Conservation (phyloP, 1,140 invertebrate genomes). For the Maniola jurtina region DNA sequence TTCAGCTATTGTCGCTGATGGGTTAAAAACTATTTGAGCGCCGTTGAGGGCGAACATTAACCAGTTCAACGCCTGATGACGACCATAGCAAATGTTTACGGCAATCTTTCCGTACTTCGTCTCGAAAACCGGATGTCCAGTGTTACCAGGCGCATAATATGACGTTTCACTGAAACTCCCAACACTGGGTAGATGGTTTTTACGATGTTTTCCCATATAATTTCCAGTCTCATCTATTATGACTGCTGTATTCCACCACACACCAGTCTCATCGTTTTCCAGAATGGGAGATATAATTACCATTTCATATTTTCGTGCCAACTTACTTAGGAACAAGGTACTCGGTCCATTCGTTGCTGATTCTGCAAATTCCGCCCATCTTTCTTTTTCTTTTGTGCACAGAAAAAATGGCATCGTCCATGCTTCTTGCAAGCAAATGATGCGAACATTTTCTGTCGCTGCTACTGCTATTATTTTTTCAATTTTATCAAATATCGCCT, state of each 20-base stretch:
- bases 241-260: constrained; percentile 97
- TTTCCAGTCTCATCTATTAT: constrained; percentile 93
- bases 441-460: constrained; percentile 88
- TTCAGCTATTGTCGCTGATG: constrained; percentile 91
- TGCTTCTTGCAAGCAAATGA: constrained; percentile 97
- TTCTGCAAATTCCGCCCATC: constrained; percentile 98
- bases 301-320: constrained; percentile 92
- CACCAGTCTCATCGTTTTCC: constrained; percentile 92
- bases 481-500: constrained; percentile 90
- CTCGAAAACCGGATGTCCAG: constrained; percentile 96
- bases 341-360: constrained; percentile 92
- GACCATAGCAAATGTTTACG: constrained; percentile 98
- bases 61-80: constrained; percentile 99
- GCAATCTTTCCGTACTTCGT: constrained; percentile 93
- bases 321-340: constrained; percentile 87
- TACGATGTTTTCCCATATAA: constrained; percentile 96
- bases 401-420: constrained; percentile 99
- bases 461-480: constrained; percentile 89
- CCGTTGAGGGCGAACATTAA: constrained; percentile 97
- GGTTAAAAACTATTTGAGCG: constrained; percentile 99
- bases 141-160: constrained; percentile 97
- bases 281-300: constrained; percentile 97
- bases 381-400: constrained; percentile 96
- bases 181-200: constrained; percentile 98
- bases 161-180: constrained; percentile 99